Evolutionary conservation across 2,797 vertebrate species (phyloP), one percentile per base, ranked within the genome.

Genomic region (Malacoraja senta): DNA sequence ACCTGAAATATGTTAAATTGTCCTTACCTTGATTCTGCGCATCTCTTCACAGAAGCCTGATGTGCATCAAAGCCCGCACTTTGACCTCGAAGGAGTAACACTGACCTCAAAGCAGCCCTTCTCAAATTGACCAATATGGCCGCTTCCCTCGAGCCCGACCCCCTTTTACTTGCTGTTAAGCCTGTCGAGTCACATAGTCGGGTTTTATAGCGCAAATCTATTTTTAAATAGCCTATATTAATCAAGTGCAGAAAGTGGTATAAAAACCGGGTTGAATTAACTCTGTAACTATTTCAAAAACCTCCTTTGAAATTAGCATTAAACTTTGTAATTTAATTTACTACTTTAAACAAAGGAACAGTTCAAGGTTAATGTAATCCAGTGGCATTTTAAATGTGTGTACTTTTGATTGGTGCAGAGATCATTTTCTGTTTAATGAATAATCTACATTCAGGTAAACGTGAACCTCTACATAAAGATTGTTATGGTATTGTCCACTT

Each of bases 401-500:
- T 53, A 10, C n/a, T 92, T 91, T 38, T 74, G 38, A 76, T 92
- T 74, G 10, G 90, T 29, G 24, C 32, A 74, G 74, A 88, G 26
- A 44, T 53, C 8, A 91, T 38, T 92, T 92, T 26, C 53, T n/a
- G 10, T 58, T 91, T 76, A 74, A 76, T 92, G 12, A 92, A 74
- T 53, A 74, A 92, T 92, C 24, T 15, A 92, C 26, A 15, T 76
- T 44, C 90, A 76, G 71, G 26, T 92, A 74, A 44, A 58, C 71
- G 76, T 53, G 38, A 38, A 76, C 19, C 68, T n/a, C 26, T 53
- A 13, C 13, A 95, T 94, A 95, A 94, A 94, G 95, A 95, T 95
- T 95, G 95, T 94, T 94, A 94, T 94, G 94, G 94, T 94, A 94
- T 94, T 93, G 95, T 95, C 94, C 94, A 94, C 95, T 96, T 95